Base-by-base conservation (phyloP, 2,797 vertebrate species). In the Vespertilio murinus region DNA sequence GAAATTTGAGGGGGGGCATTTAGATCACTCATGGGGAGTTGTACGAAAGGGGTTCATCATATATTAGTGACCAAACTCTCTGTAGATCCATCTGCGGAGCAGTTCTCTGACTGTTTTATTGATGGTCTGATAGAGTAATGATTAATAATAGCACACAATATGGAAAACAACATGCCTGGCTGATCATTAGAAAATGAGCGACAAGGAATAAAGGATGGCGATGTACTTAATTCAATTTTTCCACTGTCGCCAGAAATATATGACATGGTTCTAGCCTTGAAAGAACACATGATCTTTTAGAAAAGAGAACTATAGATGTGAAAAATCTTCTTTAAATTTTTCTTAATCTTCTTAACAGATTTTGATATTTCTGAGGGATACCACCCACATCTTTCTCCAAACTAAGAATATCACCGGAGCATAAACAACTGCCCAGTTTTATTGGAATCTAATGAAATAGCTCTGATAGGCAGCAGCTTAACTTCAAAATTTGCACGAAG, bases 61-160 rank as follows among this genome's bases (percentile, higher is more conserved):
- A 81, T 56, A 28, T 92, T 80, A 73, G 74, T 77, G 90, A 88
- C 42, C 45, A 30, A 93, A 28, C 77, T 88, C 61, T 95, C 49
- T 61, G n/a, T n/a, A 33, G 35, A 92, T 90, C 8, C 49, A 93
- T 71, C 45, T 61, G 38, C n/a, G 70, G 70, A 93, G 54, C n/a
- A 88, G 5, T 85, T 47, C 59, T 85, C 67, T 42, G 56, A 64
- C 70, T 71, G 16, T 90, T 91, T 97, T 96, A 93, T 79, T 85
- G 93, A 96, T 90, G 77, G 17, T 18, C 59, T 85, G 65, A 88
- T 85, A 56, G 42, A 65, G 8, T 75, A 52, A 94, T 94, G 95
- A 92, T 94, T 94, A 65, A 93, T 95, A 94, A 90, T 94, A 96
- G 92, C 56, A 80, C 7, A 75, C 67, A 92, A 61, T 87, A 61